phyloP scores from a whole-genome alignment of 2,888 invertebrate species.

The Lepas anatifera region DNA sequence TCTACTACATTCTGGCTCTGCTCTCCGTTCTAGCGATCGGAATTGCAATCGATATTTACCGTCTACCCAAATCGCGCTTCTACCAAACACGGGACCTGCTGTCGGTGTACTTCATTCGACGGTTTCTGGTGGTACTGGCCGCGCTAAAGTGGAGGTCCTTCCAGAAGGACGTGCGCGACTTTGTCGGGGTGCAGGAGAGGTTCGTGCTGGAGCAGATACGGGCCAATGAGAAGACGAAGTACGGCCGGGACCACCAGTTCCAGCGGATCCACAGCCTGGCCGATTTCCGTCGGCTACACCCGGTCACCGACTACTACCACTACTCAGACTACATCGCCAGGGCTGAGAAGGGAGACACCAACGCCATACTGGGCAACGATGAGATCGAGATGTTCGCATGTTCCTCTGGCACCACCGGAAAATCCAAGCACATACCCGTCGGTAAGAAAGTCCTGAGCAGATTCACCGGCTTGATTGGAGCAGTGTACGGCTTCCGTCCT shows the following conservation, averaged over 20 bases:
- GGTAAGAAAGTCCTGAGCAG: not conserved
- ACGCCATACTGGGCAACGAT: not conserved
- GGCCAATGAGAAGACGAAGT: not conserved
- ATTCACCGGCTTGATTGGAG: not conserved
- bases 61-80: not conserved
- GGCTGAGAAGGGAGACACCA: not conserved
- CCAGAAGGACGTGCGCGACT: not conserved
- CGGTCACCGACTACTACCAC: not conserved
- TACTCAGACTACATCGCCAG: not conserved
- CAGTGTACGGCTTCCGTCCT: not conserved
- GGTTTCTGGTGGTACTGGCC: not conserved
- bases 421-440: not conserved
- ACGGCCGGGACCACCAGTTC: conserved; percentile 2
- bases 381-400: not conserved
- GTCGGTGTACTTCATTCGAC: not conserved
- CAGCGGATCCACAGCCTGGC: not conserved
- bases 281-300: not conserved
- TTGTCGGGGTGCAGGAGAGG: not conserved
- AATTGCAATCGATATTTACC: not conserved
- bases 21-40: too few relatives aligned
- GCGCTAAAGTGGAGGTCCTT: not conserved
- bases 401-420: not conserved
- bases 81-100: not conserved
- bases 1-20: too few relatives aligned
- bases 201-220: not conserved